A percentile compares a stretch with the other conserved stretches of the same genome.
These are phyloP conservation scores for Tipula unca DNA, from an alignment of 2,888 invertebrate species.

Conservation along the genomic window DNA sequence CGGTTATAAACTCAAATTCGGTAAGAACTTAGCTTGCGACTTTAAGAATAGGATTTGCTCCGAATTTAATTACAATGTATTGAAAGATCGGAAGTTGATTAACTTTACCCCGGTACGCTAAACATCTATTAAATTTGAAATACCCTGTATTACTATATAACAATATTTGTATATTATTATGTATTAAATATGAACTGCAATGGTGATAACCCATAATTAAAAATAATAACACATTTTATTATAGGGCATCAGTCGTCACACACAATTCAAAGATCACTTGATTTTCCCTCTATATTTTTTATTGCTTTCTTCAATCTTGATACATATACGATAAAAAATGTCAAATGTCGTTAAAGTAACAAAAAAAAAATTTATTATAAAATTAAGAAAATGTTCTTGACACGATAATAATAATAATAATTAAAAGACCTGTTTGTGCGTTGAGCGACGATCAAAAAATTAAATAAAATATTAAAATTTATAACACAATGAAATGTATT, in stretches of 20 bases:
- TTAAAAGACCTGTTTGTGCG: background rate
- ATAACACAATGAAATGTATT: background rate
- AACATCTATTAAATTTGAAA: background rate
- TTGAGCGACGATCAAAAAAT: background rate
- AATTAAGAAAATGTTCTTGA: background rate
- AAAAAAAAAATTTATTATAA: background rate
- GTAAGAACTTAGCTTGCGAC: too few species aligned
- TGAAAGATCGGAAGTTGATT: too few species aligned
- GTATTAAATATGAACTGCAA: background rate
- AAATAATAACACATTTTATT: background rate
- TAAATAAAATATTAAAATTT: background rate
- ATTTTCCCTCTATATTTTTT: background rate
- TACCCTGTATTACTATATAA: background rate
- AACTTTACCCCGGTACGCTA: too few species aligned
- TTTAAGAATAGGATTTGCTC: too few species aligned
- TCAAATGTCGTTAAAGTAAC: background rate
- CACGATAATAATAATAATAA: constrained; percentile 8
- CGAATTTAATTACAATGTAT: background rate
- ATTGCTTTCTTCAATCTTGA: background rate
- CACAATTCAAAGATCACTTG: background rate
- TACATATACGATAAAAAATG: background rate
- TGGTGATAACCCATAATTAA: background rate
- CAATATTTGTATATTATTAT: background rate
- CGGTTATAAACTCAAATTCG: too few species aligned
- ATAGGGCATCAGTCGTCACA: background rate